These are phyloP conservation scores for Tamias sibiricus DNA, from an alignment of 2,113 vertebrate genomes.

Conservation along the genomic window DNA sequence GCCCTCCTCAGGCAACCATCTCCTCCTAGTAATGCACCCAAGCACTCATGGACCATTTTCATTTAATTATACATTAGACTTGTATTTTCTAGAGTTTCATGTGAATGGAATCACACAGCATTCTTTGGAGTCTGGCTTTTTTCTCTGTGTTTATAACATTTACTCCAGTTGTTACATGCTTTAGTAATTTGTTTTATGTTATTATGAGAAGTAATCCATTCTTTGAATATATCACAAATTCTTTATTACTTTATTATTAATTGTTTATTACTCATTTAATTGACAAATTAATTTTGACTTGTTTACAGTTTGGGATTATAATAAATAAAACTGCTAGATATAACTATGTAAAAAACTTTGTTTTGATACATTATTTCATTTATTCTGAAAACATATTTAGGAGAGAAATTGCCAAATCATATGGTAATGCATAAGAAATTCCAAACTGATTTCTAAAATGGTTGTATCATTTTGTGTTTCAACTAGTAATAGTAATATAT, in stretches of 20 bases:
- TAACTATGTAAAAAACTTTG: not conserved
- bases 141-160: not conserved
- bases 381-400: not conserved
- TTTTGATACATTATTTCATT: not conserved
- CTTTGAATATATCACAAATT: not conserved
- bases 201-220: not conserved
- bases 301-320: not conserved
- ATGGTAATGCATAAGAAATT: not conserved
- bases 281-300: not conserved
- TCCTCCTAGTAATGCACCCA: not conserved
- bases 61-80: not conserved
- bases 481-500: not conserved
- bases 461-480: not conserved
- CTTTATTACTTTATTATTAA: not conserved
- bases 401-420: not conserved
- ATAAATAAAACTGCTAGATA: not conserved
- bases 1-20: not conserved
- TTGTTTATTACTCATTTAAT: not conserved
- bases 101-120: not conserved
- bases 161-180: not conserved
- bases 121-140: not conserved
- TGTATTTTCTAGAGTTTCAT: not conserved
- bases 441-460: not conserved
- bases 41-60: not conserved
- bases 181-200: not conserved